Conservation (phyloP, 2,113 vertebrate species). For the Mohoua ochrocephala region DNA sequence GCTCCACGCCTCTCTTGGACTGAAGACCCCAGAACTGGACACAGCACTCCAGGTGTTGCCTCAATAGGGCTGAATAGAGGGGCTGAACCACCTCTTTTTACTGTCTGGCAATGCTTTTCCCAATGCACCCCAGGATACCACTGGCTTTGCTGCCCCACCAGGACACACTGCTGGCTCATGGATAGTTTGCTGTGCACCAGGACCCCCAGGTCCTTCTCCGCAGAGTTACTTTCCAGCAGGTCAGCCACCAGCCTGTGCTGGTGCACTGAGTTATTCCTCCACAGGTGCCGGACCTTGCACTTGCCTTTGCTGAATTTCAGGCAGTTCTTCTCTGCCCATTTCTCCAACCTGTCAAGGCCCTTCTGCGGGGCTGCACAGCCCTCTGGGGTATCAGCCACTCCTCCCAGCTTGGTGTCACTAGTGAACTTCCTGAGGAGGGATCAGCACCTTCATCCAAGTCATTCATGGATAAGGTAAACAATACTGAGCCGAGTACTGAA, state of each 20-base stretch:
- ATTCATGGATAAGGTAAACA: not conserved
- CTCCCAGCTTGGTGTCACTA: too few relatives aligned
- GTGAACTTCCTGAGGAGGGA: not conserved
- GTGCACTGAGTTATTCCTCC: rapidly evolving
- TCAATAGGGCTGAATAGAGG: not conserved
- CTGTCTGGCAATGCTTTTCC: rapidly evolving
- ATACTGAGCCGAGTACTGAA: rapidly evolving
- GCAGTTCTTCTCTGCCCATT: not conserved
- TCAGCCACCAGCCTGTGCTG: rapidly evolving
- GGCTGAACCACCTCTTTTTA: too few relatives aligned
- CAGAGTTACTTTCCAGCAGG: too few relatives aligned
- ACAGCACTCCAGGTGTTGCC: not conserved
- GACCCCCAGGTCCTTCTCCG: not conserved
- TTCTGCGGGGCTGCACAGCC: not conserved
- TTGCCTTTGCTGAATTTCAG: not conserved
- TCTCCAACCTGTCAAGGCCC: rapidly evolving
- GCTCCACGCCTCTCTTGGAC: too few relatives aligned
- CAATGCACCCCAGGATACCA: not conserved
- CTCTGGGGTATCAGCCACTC: rapidly evolving
- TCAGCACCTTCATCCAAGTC: not conserved
- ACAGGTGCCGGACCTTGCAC: not conserved
- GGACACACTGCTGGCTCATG: not conserved
- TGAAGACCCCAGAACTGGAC: not conserved
- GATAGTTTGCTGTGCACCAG: not conserved
- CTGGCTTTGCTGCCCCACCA: not conserved